These are phyloP conservation scores for Rhabdornis inornatus DNA, from an alignment of 2,113 vertebrate genomes.

Conservation along the genomic window DNA sequence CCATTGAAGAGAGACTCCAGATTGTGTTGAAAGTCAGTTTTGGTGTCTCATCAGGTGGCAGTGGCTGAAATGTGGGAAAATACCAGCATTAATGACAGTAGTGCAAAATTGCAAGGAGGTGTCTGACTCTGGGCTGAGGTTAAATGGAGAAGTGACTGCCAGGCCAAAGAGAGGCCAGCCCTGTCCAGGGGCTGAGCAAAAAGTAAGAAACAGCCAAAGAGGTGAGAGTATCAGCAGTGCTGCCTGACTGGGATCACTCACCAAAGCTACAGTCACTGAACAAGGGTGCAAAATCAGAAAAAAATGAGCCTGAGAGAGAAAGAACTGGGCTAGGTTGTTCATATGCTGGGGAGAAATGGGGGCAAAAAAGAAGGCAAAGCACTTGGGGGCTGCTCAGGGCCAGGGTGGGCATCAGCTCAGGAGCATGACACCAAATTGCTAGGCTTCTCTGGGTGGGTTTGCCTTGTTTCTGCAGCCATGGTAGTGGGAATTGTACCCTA, in stretches of 20 bases:
- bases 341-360: neutral
- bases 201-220: neutral
- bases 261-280: neutral
- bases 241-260: neutral
- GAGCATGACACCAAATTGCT: neutral
- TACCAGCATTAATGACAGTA: neutral
- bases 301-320: neutral
- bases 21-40: neutral
- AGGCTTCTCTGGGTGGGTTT: neutral
- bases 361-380: neutral
- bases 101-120: neutral
- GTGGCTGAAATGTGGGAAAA: neutral
- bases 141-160: neutral
- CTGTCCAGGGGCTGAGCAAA: neutral
- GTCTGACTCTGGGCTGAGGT: neutral
- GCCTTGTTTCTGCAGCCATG: neutral
- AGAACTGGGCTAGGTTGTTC: neutral
- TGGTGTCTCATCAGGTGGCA: neutral
- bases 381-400: fast-evolving
- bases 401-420: neutral
- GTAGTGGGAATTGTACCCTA: neutral
- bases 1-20: neutral
- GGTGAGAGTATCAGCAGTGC: neutral
- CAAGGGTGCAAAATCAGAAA: neutral
- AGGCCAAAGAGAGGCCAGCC: neutral